Evolutionary conservation across 35 echinoderm and acorn worm genomes (phyloP), one percentile per base, ranked within the genome.

Genomic region (Hemicentrotus pulcherrimus): DNA sequence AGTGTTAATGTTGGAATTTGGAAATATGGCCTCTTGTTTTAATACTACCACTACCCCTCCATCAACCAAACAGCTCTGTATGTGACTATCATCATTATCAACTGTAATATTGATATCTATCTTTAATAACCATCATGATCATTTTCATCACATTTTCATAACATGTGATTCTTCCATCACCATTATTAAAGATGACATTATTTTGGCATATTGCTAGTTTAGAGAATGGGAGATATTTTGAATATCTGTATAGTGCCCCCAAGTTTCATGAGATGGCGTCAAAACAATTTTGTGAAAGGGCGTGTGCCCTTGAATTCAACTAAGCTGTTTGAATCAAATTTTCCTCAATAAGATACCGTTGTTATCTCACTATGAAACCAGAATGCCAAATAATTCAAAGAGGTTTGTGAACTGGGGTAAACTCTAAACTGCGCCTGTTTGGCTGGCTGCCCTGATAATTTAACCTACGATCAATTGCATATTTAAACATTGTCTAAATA

Each of bases 401-500:
- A 78, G 4, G 19, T 78, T n/a, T 78, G 65, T 78, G 65, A 78
- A 78, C 65, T 78, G 65, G 65, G 65, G 65, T 78, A 78, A 78
- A 78, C 65, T 78, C 65, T 28, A 78, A 78, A 24, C 6, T 78
- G 65, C 24, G 4, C 65, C 24, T 78, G 7, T 78, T 28, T n/a
- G 65, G 65, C 65, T 78, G 19, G 19, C 65, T 78, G 65, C 65
- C 65, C 24, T 78, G 65, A 78, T 78, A 78, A 78, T 78, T 78
- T 78, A 78, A 78, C 65, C 65, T 78, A n/a, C 65, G 65, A 90
- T 90, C 46, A 33, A 90, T 90, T 90, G 32, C 88, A 18, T 13
- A 30, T 47, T 45, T 90, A 47, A 90, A 90, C 88, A 90, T 47
- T 45, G 88, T 90, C 32, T 90, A 90, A 90, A 90, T 47, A 90